These are phyloP conservation scores for Acanthopleura granulata DNA, from an alignment of 2,888 invertebrate genomes.

Conservation along the genomic window DNA sequence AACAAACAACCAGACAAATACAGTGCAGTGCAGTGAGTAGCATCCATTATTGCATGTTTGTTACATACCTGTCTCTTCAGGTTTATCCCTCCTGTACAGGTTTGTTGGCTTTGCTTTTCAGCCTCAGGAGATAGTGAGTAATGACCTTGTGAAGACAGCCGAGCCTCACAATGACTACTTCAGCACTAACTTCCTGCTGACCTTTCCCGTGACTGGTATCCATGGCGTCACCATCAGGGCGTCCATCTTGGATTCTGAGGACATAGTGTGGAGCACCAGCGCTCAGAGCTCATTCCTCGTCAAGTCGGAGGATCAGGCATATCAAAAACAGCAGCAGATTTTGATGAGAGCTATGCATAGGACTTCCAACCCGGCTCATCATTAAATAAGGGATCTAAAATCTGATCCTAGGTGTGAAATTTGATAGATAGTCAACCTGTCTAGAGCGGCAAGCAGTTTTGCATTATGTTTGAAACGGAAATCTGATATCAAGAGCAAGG, in stretches of 20 bases:
- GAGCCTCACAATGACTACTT: conserved; percentile 94
- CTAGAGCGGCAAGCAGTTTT: too few relatives aligned
- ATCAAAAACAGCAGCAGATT: conserved; percentile 48
- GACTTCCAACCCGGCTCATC: not conserved
- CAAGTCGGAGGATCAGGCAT: conserved; percentile 79
- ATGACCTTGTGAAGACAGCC: conserved; percentile 82
- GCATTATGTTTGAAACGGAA: too few relatives aligned
- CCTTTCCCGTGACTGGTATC: conserved; percentile 75
- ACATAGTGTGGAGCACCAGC: conserved; percentile 91
- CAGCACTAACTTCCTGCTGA: conserved; percentile 89
- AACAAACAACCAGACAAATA: too few relatives aligned
- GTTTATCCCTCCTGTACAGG: too few relatives aligned
- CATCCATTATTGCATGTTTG: too few relatives aligned
- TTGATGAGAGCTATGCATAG: not conserved
- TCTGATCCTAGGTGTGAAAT: too few relatives aligned
- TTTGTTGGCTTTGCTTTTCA: too few relatives aligned
- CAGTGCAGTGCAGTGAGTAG: too few relatives aligned
- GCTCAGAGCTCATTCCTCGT: conserved; percentile 83
- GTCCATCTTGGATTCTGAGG: conserved; percentile 82
- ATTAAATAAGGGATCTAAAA: not conserved
- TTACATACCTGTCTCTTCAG: too few relatives aligned
- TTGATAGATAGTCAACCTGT: too few relatives aligned
- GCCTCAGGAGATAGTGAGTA: conserved; percentile 47
- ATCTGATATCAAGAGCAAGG: too few relatives aligned
- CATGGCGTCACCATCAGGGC: conserved; percentile 87